A percentile compares a stretch with the other conserved stretches of the same genome.
These are phyloP conservation scores for Oscheius sp. DNA, from an alignment of 1,140 invertebrate species.

Conservation along the genomic window DNA sequence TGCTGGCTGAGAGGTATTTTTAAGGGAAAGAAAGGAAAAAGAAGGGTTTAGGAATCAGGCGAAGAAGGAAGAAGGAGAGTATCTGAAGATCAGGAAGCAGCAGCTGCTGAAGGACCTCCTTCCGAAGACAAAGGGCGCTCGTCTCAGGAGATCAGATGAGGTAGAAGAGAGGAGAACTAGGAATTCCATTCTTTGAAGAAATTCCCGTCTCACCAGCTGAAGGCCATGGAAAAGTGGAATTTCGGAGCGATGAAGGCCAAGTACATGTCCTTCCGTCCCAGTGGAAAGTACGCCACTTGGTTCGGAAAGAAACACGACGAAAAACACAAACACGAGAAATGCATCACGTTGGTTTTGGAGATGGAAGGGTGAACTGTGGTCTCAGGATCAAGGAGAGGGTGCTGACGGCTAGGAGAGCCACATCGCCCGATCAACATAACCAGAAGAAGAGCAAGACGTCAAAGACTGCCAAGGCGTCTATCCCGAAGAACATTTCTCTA, in stretches of 20 bases:
- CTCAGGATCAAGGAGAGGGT: too few relatives aligned
- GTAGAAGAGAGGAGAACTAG: neutral
- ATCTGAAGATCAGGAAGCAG: neutral
- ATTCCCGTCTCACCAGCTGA: neutral
- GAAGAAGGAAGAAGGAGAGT: neutral
- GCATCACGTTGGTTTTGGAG: too few relatives aligned
- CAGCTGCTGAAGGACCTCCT: neutral
- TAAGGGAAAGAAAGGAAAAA: too few relatives aligned
- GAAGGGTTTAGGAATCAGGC: too few relatives aligned
- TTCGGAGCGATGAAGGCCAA: neutral
- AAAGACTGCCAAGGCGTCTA: too few relatives aligned
- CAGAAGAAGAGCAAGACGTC: too few relatives aligned
- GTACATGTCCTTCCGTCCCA: neutral
- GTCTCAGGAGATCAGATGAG: neutral
- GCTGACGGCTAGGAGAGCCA: too few relatives aligned
- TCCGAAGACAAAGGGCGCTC: neutral
- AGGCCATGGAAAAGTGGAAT: neutral
- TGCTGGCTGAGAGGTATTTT: too few relatives aligned
- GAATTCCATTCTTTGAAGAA: neutral
- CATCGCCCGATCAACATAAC: too few relatives aligned
- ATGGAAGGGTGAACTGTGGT: too few relatives aligned
- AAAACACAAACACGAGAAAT: neutral
- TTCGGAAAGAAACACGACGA: constrained; percentile 5
- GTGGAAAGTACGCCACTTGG: neutral
- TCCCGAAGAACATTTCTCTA: too few relatives aligned